Conservation (phyloP, 2,113 vertebrate genomes). For the Nanorana parkeri region DNA sequence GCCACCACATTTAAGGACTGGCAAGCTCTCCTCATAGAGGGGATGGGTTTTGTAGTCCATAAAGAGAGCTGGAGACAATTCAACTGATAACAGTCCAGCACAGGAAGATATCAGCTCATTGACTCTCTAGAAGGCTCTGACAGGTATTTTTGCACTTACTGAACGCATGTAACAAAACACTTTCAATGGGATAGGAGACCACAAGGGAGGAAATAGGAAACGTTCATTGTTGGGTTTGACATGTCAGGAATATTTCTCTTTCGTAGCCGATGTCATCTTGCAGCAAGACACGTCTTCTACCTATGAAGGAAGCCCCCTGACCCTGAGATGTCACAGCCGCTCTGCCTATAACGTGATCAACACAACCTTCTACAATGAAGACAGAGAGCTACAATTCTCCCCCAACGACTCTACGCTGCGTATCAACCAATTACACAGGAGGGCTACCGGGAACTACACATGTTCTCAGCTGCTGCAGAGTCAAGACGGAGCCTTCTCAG, state of each 20-base stretch:
- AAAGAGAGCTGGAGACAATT: no score
- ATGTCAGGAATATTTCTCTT: neutral
- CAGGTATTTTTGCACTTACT: no score
- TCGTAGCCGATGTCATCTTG: neutral
- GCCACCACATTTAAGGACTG: no score
- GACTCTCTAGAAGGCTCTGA: no score
- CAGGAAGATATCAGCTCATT: no score
- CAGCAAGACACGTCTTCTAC: constrained; percentile 6
- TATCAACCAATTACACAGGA: neutral
- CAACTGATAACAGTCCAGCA: no score
- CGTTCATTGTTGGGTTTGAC: neutral
- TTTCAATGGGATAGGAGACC: no score
- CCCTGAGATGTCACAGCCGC: constrained; percentile 30
- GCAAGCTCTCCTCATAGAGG: no score
- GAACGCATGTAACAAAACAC: no score
- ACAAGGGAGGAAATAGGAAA: no score
- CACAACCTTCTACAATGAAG: constrained; percentile 10
- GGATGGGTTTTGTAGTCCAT: no score
- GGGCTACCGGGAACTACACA: neutral
- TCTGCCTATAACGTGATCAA: neutral
- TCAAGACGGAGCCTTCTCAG: neutral
- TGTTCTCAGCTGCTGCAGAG: constrained; percentile 9
- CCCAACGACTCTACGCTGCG: neutral
- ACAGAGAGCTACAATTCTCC: neutral
- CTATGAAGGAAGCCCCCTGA: constrained; percentile 17